A percentile compares a stretch with the other conserved stretches of the same genome.
These are phyloP conservation scores for Psammodynastes pulverulentus DNA, from an alignment of 2,113 vertebrate genomes.

Conservation along the genomic window DNA sequence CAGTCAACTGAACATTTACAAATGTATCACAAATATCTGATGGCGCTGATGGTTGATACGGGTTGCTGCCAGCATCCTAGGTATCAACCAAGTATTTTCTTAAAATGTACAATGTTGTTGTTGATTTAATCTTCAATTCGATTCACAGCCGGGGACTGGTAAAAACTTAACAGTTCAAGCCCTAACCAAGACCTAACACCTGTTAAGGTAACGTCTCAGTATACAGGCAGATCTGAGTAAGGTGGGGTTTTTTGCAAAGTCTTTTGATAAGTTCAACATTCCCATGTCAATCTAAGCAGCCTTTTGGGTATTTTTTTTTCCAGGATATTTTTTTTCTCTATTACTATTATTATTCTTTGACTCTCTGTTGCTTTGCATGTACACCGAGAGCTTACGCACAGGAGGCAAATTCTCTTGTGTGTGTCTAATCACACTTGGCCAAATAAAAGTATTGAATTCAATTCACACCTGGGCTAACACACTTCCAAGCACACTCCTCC, in stretches of 20 bases:
- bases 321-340: not conserved
- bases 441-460: not conserved
- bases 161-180: not conserved
- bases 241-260: not conserved
- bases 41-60: too few relatives aligned
- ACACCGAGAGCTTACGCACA: not conserved
- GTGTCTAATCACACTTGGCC: not conserved
- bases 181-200: not conserved
- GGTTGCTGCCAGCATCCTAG: too few relatives aligned
- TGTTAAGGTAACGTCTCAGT: not conserved
- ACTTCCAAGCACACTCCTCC: not conserved
- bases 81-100: too few relatives aligned
- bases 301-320: too few relatives aligned
- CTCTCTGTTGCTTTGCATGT: not conserved
- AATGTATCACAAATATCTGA: too few relatives aligned
- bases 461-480: not conserved
- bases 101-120: too few relatives aligned
- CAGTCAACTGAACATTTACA: too few relatives aligned
- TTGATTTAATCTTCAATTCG: not conserved
- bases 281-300: not conserved
- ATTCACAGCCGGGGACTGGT: not conserved
- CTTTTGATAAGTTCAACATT: not conserved
- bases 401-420: not conserved
- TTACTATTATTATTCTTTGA: not conserved
- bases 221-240: not conserved